Conservation (phyloP, 2,113 vertebrate genomes). For the Chamaea fasciata region DNA sequence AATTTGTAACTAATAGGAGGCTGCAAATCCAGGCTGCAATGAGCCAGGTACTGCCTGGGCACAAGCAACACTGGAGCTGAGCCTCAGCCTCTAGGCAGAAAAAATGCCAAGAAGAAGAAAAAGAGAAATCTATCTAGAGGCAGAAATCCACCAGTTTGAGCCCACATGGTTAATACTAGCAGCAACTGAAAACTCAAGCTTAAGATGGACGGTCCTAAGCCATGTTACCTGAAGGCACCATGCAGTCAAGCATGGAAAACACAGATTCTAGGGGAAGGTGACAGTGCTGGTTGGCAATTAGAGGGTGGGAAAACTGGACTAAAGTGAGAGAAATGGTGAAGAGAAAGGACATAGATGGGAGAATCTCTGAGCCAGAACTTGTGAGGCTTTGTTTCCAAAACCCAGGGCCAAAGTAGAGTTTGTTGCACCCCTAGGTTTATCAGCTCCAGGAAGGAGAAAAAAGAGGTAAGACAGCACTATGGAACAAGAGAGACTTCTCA, state of each 20-base stretch:
- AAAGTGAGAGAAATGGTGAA: not conserved
- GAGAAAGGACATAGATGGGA: not conserved
- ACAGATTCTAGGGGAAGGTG: not conserved
- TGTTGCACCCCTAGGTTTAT: not conserved
- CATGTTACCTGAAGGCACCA: not conserved
- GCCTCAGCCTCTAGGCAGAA: not conserved
- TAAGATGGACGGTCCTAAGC: not conserved
- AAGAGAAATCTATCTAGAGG: not conserved
- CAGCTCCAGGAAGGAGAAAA: not conserved
- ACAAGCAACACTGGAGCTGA: not conserved
- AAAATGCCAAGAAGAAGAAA: not conserved
- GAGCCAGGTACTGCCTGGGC: not conserved
- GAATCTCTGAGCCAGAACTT: not conserved
- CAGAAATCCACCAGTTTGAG: not conserved
- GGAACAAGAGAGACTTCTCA: not conserved
- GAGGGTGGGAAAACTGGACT: not conserved
- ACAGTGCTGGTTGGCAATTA: not conserved
- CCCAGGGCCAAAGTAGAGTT: not conserved
- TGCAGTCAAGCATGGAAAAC: accelerated
- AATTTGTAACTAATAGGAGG: not conserved
- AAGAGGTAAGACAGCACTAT: not conserved
- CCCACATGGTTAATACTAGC: not conserved
- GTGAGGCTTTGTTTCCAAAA: not conserved
- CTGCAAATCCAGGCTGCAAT: not conserved
- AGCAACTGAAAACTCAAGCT: not conserved